Evolutionary conservation across 37 sponge, comb jelly and placozoan species (phyloP), one percentile per base, ranked within the genome.

Genomic region (Beroe forskalii): DNA sequence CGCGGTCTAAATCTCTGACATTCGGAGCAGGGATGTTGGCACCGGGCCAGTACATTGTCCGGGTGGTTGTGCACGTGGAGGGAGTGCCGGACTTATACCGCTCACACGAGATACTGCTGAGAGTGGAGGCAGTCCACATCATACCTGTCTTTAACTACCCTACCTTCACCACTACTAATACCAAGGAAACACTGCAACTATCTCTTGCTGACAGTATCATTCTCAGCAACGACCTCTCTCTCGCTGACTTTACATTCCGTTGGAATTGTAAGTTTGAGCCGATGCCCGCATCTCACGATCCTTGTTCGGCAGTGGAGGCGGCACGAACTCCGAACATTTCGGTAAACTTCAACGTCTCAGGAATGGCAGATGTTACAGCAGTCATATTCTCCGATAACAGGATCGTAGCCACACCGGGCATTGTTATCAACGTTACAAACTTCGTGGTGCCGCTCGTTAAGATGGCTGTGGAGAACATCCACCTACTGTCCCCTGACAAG

Each of bases 81-180:
- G 86, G 40, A 4, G 20, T 23, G 12, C 55, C 55, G 19, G 86
- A 80, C 3, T 3, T 80, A 3, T 80, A 80, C 86, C 0, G 86
- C 2, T 80, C 86, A 9, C 38, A 80, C 17, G 86, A 80, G 35
- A 48, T 80, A 1, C 28, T 80, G 55, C 22, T 80, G 31, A 80
- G 27, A 3, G 86, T 80, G 25, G 86, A 38, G 8, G 22, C 55
- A 23, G 86, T 80, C 12, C 44, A 32, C 27, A 40, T 80, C 25
- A 44, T 80, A 40, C 86, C 86, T 9, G 27, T 80, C 55, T 44
- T 80, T 1, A 80, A 80, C 48, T 44, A 80, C 4, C 86, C 86
- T 27, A 80, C 86, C 9, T 80, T 80, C 86, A 80, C 86, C 40
- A 80, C 86, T 19, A 80, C 86, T 24, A 80, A 80, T 30, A 80